These are phyloP conservation scores for Monochamus alternatus DNA, from an alignment of 2,888 invertebrate genomes.

Conservation along the genomic window DNA sequence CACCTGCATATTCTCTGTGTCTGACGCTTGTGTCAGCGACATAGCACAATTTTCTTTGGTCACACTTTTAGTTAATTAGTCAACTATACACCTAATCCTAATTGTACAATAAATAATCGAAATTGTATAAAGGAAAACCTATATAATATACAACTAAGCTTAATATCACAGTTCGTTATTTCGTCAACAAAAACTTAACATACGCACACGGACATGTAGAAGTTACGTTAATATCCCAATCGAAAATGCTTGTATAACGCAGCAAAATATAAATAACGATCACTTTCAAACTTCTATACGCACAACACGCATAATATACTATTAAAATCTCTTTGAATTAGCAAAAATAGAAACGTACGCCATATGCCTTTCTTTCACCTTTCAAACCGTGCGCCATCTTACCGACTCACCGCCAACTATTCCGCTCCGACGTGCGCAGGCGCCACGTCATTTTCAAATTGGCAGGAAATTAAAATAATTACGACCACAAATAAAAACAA, in stretches of 20 bases:
- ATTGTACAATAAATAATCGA: conserved; percentile 64
- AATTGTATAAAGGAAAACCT: conserved; percentile 65
- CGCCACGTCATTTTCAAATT: conserved; percentile 21
- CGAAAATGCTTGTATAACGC: conserved; percentile 56
- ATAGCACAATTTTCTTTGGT: conserved; percentile 62
- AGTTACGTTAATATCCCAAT: conserved; percentile 54
- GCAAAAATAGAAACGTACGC: conserved; percentile 67
- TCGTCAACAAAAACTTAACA: conserved; percentile 66
- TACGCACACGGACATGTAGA: conserved; percentile 64
- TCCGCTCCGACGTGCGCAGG: conserved; percentile 28
- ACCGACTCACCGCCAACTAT: conserved; percentile 52
- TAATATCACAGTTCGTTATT: conserved; percentile 67
- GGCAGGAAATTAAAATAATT: conserved; percentile 19
- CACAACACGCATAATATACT: conserved; percentile 58
- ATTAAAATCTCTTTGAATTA: conserved; percentile 59
- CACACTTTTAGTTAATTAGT: conserved; percentile 55
- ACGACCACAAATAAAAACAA: neutral
- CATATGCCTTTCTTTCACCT: conserved; percentile 65
- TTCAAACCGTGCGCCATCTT: conserved; percentile 59
- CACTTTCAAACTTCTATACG: conserved; percentile 56
- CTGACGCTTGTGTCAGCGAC: conserved; percentile 62
- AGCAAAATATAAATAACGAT: conserved; percentile 55
- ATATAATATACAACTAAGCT: conserved; percentile 65
- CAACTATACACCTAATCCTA: conserved; percentile 58
- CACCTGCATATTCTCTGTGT: conserved; percentile 58